Evolutionary conservation across 2,113 vertebrate species (phyloP), one percentile per base, ranked within the genome.

Genomic region (Rana temporaria): DNA sequence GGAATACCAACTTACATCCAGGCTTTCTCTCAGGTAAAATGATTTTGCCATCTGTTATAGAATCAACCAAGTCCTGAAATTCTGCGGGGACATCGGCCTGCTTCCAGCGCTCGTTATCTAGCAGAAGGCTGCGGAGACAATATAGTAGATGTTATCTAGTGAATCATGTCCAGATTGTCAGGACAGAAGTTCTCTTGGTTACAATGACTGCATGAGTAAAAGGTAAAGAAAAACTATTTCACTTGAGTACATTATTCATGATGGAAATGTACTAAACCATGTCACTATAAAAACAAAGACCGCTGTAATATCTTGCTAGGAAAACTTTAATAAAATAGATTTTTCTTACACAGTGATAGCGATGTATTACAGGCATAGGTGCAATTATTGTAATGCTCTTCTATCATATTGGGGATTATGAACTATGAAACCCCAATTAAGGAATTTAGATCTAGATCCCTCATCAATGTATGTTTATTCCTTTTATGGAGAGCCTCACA

Each of bases 101-200:
- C 67, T 99, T 99, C 98, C 98, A 99, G 59, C 98, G 95, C 85
- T 99, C 98, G 0, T 98, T 98, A 84, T 99, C 98, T 88, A 99
- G 85, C 69, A 99, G 94, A 14, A 99, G 93, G 88, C 98, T 99
- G 8, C 78, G 85, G 87, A 8, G 32, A 18, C 74, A 62, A 30
- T 30, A 30, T 3, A 30, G 84, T 6, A 60, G 11, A 38, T 32
- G 30, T 74, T 74, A 38, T 34, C 16, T 11, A 52, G 6, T 15
- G 3, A 1, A 69, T 52, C 6, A 19, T 19, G 65, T n/a, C 34
- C 67, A 38, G 66, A n/a, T 5, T 20, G 18, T 38, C 65, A 67
- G 65, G 6, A 19, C 32, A 38, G 65, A 19, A 19, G 14, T 7
- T 7, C 65, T n/a, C 16, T 18, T 11, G 18, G 32, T 14, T 22